A percentile compares a stretch with the other conserved stretches of the same genome.
These are phyloP conservation scores for Perccottus glenii DNA, from an alignment of 2,113 vertebrate species.

Conservation along the genomic window DNA sequence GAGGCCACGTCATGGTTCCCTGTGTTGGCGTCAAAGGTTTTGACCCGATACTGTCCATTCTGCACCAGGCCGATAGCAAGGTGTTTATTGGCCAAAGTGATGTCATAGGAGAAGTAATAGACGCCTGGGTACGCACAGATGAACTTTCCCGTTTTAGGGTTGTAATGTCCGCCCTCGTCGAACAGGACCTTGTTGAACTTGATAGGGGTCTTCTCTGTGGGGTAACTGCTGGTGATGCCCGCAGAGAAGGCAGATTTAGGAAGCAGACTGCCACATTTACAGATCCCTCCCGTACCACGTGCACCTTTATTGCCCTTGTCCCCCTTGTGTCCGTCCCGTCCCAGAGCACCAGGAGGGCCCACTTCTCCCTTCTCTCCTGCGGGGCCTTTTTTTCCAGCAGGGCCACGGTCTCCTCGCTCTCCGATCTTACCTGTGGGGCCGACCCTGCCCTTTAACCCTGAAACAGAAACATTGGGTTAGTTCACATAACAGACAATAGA, in stretches of 20 bases:
- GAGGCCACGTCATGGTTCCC: constrained; percentile 97
- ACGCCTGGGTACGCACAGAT: constrained; percentile 93
- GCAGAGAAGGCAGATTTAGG: constrained; percentile 96
- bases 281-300: constrained; percentile 84
- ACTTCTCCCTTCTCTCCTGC: constrained; percentile 80
- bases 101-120: constrained; percentile 97
- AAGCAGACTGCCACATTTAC: constrained; percentile 90
- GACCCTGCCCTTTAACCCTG: constrained; percentile 90
- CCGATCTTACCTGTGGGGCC: constrained; percentile 89
- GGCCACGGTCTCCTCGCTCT: constrained; percentile 88
- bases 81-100: constrained; percentile 97
- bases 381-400: constrained; percentile 90
- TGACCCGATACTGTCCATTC: constrained; percentile 93
- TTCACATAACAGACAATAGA: not conserved
- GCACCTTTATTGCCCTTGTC: constrained; percentile 86
- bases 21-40: constrained; percentile 96
- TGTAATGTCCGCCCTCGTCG: constrained; percentile 93
- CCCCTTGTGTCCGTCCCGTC: constrained; percentile 85
- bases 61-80: constrained; percentile 93
- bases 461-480: constrained; percentile 60
- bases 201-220: constrained; percentile 88
- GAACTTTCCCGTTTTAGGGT: constrained; percentile 92
- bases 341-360: constrained; percentile 82
- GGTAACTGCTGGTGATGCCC: constrained; percentile 97
- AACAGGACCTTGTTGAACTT: constrained; percentile 96